Conservation (phyloP, 35 echinoderm and acorn worm genomes). For the Anneissia japonica region DNA sequence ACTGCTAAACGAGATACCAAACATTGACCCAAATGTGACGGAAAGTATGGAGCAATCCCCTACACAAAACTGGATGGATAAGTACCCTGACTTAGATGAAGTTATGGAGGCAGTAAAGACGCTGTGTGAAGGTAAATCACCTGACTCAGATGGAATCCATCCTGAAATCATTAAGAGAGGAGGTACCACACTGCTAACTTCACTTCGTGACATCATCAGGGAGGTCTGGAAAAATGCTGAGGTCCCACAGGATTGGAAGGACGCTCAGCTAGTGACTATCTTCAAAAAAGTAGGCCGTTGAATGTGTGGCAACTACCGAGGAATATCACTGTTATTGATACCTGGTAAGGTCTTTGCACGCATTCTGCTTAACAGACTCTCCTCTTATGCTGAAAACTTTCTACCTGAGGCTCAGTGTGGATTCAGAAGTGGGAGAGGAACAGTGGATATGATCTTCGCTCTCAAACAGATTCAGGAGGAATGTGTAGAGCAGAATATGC, state of each 20-base stretch:
- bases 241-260: background rate
- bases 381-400: background rate
- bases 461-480: slow-evolving; percentile 33
- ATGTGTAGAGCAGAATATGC: slow-evolving; percentile 18
- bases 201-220: background rate
- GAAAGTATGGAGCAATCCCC: background rate
- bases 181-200: background rate
- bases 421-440: background rate
- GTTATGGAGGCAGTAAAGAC: background rate
- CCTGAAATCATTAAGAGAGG: background rate
- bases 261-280: background rate
- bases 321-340: slow-evolving; percentile 5
- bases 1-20: background rate
- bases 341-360: slow-evolving; percentile 11
- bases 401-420: slow-evolving; percentile 17
- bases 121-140: background rate
- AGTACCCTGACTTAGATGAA: background rate
- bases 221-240: background rate
- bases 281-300: slow-evolving; percentile 18
- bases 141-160: background rate
- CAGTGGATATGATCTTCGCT: slow-evolving; percentile 25
- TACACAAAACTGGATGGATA: background rate
- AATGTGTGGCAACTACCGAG: slow-evolving; percentile 26
- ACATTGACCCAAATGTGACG: background rate
- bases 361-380: background rate